Conservation (phyloP, 2,113 vertebrate species). For the Microtus ochrogaster region DNA sequence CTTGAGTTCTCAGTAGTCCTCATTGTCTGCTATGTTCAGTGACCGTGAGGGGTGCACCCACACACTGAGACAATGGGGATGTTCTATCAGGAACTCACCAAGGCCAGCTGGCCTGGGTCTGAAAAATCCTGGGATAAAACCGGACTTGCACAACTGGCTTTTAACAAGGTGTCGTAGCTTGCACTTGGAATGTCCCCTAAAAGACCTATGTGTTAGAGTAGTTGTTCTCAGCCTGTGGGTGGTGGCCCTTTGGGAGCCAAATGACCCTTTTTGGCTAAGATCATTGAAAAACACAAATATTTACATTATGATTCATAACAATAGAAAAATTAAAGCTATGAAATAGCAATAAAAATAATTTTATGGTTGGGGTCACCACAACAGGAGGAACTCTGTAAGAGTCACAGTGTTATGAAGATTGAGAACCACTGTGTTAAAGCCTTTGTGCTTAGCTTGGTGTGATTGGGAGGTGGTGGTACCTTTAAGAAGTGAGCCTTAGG, state of each 20-base stretch:
- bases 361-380: neutral
- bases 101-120: too few relatives aligned
- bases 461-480: neutral
- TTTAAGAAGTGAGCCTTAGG: neutral
- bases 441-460: neutral
- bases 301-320: neutral
- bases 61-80: too few relatives aligned
- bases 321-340: neutral
- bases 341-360: neutral
- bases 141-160: neutral
- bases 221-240: neutral
- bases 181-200: neutral
- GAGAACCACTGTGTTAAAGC: neutral
- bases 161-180: neutral
- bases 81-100: too few relatives aligned
- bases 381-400: neutral
- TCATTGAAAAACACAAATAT: neutral
- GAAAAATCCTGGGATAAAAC: too few relatives aligned
- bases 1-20: too few relatives aligned
- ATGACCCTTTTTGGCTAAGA: neutral
- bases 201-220: neutral
- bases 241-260: neutral
- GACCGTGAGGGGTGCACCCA: too few relatives aligned
- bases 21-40: too few relatives aligned
- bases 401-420: neutral